These are phyloP conservation scores for Atrichornis clamosus DNA, from an alignment of 2,113 vertebrate genomes.

Conservation along the genomic window DNA sequence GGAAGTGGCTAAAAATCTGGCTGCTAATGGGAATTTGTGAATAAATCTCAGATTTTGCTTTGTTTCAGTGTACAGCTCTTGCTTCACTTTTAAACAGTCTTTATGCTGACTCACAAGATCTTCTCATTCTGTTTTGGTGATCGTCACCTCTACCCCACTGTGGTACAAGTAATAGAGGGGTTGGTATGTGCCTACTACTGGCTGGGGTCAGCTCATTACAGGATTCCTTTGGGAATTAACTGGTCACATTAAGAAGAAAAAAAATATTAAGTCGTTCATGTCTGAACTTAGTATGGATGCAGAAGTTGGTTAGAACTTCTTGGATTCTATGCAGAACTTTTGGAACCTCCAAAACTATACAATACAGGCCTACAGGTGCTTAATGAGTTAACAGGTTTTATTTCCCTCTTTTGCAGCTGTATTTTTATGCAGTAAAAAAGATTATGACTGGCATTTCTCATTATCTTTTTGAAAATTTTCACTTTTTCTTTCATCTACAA, in stretches of 20 bases:
- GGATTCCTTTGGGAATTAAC: background rate
- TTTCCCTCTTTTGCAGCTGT: background rate
- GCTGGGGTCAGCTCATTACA: background rate
- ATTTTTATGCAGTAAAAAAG: constrained; percentile 14
- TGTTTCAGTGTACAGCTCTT: background rate
- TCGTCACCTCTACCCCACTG: background rate
- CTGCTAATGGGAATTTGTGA: background rate
- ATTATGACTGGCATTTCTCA: background rate
- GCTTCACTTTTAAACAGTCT: background rate
- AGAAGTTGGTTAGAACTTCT: background rate
- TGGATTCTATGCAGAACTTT: background rate
- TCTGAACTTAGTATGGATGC: background rate
- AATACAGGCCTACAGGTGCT: background rate
- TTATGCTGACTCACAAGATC: background rate
- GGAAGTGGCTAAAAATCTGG: background rate
- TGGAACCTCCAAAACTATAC: background rate
- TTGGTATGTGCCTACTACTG: background rate
- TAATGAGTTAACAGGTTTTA: background rate
- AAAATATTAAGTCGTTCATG: background rate
- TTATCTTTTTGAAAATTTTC: background rate
- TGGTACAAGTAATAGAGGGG: background rate
- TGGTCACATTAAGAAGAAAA: background rate
- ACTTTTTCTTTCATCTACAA: constrained; percentile 1
- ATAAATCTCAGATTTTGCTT: background rate
- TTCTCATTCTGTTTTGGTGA: background rate